Base-by-base conservation (phyloP, 2,888 invertebrate genomes). In the Deroplatys truncata region DNA sequence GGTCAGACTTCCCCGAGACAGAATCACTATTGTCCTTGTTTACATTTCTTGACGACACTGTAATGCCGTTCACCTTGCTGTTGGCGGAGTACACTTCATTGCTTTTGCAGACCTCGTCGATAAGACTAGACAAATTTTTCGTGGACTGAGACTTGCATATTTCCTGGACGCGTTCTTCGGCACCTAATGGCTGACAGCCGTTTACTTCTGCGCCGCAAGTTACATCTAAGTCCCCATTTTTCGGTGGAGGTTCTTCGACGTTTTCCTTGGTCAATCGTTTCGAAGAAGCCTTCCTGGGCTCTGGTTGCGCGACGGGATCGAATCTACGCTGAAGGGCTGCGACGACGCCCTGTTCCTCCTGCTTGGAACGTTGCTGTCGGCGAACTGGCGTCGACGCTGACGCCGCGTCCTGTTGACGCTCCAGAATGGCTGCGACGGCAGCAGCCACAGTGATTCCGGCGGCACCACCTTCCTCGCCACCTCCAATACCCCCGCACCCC, bases 371-470 rank as follows among this genome's bases (percentile, higher is more conserved):
- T 92, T 93, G 91, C 89, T 93, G 91, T 93, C 72, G 89, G 88
- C 28, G 82, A 84, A 86, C 88, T 90, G 94, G 93, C 92, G 93
- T 93, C 91, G 94, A 94, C 94, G 92, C 91, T 93, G 93, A 91
- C 72, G 56, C 31, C 84, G 84, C 56, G 43, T 88, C 88, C 56
- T 84, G 92, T 91, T 94, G 93, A 91, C 93, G 93, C 92, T 94
- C 94, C 91, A 94, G 92, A 89, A 94, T 93, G 87, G 94, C 94
- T 86, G 94, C 94, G 82, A 94, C 94, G n/a, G 94, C 94, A 16
- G 96, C 95, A 90, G 96, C 95, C 91, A 96, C 96, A 91, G 95
- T 94, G 92, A 95, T 94, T 25, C 93, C 93, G 93, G 94, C 94
- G 89, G 92, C 92, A 93, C 94, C 89, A 85, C 72, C 85, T 82